Evolutionary conservation across 1,140 invertebrate genomes (phyloP), one percentile per base, ranked within the genome.

Genomic region (Rhynchophorus ferrugineus): DNA sequence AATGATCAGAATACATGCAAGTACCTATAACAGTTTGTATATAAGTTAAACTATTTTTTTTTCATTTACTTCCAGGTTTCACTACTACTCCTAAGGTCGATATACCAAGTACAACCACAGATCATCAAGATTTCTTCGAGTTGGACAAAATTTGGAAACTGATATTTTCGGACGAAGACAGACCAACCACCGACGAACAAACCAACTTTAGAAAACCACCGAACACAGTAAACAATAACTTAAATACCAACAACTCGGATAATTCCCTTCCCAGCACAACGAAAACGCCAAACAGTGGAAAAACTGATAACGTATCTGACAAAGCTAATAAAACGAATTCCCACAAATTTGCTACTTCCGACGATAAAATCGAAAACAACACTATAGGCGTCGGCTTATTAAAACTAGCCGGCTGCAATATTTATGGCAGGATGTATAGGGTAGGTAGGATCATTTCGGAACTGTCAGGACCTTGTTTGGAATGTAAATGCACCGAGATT

Each of bases 351-450:
- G n/a, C n/a, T n/a, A n/a, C n/a, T n/a, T n/a, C n/a, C n/a, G 16
- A 33, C 11, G 22, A 5, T 14, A 13, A 17, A 21, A 57, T 13
- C 21, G 9, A 2, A 35, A 14, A 24, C 49, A 49, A 60, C 56
- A 52, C 44, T 0, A 38, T 44, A 2, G 73, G 72, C 3, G 61
- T 71, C 11, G 78, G 78, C 20, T 59, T 85, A 24, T 70, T 91
- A 16, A 90, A 90, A 67, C 65, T 92, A 53, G 87, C 86, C 7
- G 89, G 89, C 1, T 94, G 91, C 64, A 93, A 94, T 71, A 92
- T 94, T 59, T 93, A 92, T 63, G 90, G 91, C 2, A 78, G 83
- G 57, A 91, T 92, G 85, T 92, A 93, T 68, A 77, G 83, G 3
- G 84, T 92, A 1, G 88, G 87, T 3, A 77, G 81, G 64, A 86